These are phyloP conservation scores for Deilephila elpenor DNA, from an alignment of 2,888 invertebrate genomes.

Conservation along the genomic window DNA sequence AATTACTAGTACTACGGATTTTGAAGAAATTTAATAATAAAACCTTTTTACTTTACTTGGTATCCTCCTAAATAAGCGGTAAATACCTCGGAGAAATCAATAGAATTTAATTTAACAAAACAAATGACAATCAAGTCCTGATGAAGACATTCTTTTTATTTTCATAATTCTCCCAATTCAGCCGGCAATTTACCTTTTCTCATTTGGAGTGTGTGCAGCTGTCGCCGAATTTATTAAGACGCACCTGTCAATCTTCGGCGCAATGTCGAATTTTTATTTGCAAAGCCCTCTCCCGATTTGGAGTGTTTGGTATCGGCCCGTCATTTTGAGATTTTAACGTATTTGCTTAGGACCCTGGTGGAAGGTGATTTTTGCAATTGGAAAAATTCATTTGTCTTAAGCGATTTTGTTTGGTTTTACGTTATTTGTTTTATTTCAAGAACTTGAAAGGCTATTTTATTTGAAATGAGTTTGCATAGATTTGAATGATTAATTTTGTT, in stretches of 20 bases:
- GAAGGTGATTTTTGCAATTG: conserved; percentile 62
- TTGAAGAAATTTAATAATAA: not conserved
- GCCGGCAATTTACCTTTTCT: conserved; percentile 79
- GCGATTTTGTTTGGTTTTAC: conserved; percentile 34
- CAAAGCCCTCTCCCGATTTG: conserved; percentile 66
- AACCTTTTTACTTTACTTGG: no score
- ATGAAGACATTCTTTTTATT: conserved; percentile 26
- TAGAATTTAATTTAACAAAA: conserved; percentile 4
- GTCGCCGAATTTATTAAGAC: conserved; percentile 81
- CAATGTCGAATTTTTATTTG: conserved; percentile 74
- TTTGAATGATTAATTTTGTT: no score
- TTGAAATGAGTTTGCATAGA: no score
- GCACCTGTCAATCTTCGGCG: conserved; percentile 82
- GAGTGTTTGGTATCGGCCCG: conserved; percentile 68
- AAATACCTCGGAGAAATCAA: not conserved
- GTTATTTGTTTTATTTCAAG: conserved; percentile 6
- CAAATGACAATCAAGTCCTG: not conserved
- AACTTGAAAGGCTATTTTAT: no score
- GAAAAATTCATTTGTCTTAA: conserved; percentile 66
- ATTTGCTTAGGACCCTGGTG: conserved; percentile 66
- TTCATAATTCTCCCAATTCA: conserved; percentile 48
- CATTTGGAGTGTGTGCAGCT: conserved; percentile 76
- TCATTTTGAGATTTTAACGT: conserved; percentile 67
- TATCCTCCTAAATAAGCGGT: not conserved
- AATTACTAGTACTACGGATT: not conserved